phyloP scores from a whole-genome alignment of 2,888 invertebrate genomes.

The Nebria brevicollis region DNA sequence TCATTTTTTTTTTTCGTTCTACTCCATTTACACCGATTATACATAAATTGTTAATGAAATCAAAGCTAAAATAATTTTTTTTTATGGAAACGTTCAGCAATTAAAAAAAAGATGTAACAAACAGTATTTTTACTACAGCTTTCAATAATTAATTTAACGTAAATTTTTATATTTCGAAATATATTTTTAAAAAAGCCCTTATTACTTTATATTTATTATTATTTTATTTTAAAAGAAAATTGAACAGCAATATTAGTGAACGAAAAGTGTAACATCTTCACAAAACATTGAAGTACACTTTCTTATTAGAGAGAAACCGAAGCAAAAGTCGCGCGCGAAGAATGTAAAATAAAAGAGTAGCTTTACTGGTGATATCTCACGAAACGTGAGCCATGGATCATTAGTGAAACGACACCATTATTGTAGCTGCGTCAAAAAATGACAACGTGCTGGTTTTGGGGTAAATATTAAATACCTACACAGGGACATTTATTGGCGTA shows the following conservation, averaged over 20 bases:
- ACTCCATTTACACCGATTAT: too few species aligned
- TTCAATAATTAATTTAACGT: too few species aligned
- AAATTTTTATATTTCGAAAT: too few species aligned
- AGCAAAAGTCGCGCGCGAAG: neutral
- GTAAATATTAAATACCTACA: neutral
- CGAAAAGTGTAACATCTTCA: neutral
- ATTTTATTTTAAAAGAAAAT: neutral
- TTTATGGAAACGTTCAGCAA: too few species aligned
- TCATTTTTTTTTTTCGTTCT: too few species aligned
- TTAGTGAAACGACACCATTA: conserved; percentile 5
- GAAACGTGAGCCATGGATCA: neutral
- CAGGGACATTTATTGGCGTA: conserved; percentile 19
- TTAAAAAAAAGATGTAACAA: too few species aligned
- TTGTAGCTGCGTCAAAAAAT: neutral
- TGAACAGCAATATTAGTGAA: neutral
- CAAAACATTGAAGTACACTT: neutral
- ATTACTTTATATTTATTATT: too few species aligned
- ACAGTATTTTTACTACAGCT: too few species aligned
- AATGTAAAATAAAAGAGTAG: conserved; percentile 6
- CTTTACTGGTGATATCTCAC: conserved; percentile 15
- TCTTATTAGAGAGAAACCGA: neutral
- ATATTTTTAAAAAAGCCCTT: too few species aligned
- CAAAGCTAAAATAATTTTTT: too few species aligned
- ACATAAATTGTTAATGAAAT: too few species aligned
- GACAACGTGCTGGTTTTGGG: neutral